Base-by-base conservation (phyloP, 1,140 invertebrate genomes). In the Drusus annulatus region DNA sequence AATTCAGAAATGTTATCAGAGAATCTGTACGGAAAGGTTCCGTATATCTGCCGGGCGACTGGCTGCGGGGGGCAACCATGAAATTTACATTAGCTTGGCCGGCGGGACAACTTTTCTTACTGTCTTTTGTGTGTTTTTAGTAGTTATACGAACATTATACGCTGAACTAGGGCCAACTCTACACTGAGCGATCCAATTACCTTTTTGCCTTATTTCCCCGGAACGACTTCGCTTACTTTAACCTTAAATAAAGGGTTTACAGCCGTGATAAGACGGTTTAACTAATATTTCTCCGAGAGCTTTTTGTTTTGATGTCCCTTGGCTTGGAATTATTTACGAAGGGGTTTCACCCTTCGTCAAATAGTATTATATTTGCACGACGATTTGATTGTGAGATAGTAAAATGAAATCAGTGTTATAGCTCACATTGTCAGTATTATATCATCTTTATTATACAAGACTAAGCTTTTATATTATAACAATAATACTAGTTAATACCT, bases 61-160 rank as follows among this genome's bases (percentile, higher is more conserved):
- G 73, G 5, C 52, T 52, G 21, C 75, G 76, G 23, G 45, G 76
- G 71, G 76, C 58, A 31, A 63, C 71, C 77, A 82, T 82, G 81
- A 82, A 82, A 82, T 82, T 82, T 79, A 82, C 81, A 82, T 82
- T 82, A 76, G 81, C 77, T 77, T 50, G 78, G 69, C 60, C 80
- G 75, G 50, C 71, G 80, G 76, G 79, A 80, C 79, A 73, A 81
- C 74, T 81, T 80, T 76, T 77, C 80, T 80, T 73, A 77, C 75
- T 65, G 79, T 52, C 74, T 77, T 73, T 73, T 76, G 80, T 78
- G 50, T 73, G 74, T 52, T 51, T 45, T 45, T 45, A 45, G 36
- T 54, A 65, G 60, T 62, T 71, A 81, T 75, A 75, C 15, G 73
- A 28, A 75, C 10, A n/a, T 75, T 58, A 58, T 75, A 75, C 45